Percentiles rank a stretch among this genome's conserved stretches.
phyloP scores from a whole-genome alignment of 2,888 invertebrate species.

The Pandemis cinnamomeana region DNA sequence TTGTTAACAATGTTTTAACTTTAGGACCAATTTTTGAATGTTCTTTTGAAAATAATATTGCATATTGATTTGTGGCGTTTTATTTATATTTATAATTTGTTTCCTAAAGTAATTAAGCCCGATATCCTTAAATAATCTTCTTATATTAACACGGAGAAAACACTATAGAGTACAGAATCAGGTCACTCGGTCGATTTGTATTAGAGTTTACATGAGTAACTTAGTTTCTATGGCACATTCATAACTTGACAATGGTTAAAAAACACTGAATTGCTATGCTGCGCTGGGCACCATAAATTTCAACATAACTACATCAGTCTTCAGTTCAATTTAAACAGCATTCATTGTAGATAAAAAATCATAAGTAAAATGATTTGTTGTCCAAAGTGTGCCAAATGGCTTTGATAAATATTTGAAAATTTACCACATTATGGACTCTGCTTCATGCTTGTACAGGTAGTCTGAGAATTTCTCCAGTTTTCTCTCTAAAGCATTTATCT shows the following conservation, averaged over 20 bases:
- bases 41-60: conserved; percentile 85
- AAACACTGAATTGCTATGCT: not conserved
- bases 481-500: conserved; percentile 82
- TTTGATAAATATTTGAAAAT: not conserved
- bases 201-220: conserved; percentile 23
- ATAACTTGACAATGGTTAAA: conserved; percentile 6
- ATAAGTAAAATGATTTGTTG: not conserved
- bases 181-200: conserved; percentile 6
- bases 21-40: conserved; percentile 85
- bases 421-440: conserved; percentile 86
- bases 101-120: not conserved
- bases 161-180: conserved; percentile 61
- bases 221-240: conserved; percentile 54
- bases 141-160: conserved; percentile 58
- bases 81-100: conserved; percentile 51
- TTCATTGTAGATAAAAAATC: not conserved
- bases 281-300: not conserved
- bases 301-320: conserved; percentile 2
- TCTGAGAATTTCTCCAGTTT: conserved; percentile 81
- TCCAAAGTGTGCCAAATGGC: not conserved
- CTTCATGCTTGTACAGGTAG: conserved; percentile 81
- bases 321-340: not conserved
- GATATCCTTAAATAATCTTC: not conserved
- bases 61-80: conserved; percentile 71
- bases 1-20: conserved; percentile 84